Percentiles rank a stretch among this genome's conserved stretches.
Conservation (phyloP, 2,113 vertebrate genomes). For the Ascaphus truei region DNA sequence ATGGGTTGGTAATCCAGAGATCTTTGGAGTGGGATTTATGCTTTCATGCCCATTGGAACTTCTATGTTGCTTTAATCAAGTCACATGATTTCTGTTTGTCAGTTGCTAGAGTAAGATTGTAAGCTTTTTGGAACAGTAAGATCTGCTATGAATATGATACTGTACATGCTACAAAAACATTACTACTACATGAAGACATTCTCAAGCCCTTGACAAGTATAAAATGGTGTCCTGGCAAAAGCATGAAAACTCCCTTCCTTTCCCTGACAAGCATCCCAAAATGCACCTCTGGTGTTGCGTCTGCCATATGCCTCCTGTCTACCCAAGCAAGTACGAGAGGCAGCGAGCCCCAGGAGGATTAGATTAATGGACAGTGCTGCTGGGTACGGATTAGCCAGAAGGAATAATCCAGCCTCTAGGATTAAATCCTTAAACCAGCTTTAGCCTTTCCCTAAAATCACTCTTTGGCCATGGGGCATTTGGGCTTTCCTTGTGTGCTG, state of each 20-base stretch:
- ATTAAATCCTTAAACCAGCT: constrained; percentile 10
- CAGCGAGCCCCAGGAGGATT: not conserved
- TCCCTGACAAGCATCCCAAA: not conserved
- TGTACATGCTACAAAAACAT: not conserved
- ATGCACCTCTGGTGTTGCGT: not conserved
- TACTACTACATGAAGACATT: not conserved
- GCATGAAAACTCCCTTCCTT: not conserved
- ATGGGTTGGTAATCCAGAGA: too few species aligned
- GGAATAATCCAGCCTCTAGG: not conserved
- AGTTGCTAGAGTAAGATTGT: too few species aligned
- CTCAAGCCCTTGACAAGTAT: not conserved
- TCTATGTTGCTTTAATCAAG: too few species aligned
- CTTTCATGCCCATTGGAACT: too few species aligned
- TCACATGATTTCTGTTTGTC: too few species aligned
- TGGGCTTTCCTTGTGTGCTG: not conserved
- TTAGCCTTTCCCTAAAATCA: constrained; percentile 16
- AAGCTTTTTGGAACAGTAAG: too few species aligned
- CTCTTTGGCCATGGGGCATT: not conserved
- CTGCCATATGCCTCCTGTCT: not conserved
- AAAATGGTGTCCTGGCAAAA: too few species aligned
- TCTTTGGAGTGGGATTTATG: too few species aligned
- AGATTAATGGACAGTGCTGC: not conserved
- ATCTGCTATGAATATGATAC: not conserved
- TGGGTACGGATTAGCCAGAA: not conserved
- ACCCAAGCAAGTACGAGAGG: not conserved